Evolutionary conservation across 2,797 vertebrate species (phyloP).

Genomic region (Peromyscus eremicus): DNA sequence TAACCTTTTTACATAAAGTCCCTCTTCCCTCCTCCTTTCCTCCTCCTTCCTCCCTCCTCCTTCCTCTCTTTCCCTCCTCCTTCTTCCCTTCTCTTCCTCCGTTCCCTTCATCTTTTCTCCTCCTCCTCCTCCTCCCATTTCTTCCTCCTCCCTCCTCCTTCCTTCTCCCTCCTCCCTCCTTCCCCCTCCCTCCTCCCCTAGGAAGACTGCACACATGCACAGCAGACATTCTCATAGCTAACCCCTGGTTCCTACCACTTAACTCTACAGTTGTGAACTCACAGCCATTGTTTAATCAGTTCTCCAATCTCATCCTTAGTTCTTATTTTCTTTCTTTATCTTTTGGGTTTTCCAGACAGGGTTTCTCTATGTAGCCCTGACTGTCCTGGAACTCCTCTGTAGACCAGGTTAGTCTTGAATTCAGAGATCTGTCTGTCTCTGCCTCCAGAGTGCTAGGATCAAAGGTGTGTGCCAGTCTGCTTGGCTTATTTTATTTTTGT

Average conservation of each 20-base stretch:
- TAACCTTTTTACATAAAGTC: conserved; percentile 8
- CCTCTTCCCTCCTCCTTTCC: not conserved
- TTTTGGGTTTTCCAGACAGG: not conserved
- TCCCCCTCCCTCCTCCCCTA: not conserved
- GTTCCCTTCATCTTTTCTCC: not conserved
- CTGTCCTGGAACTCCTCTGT: not conserved
- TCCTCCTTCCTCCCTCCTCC: too few species aligned
- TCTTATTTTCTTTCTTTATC: not conserved
- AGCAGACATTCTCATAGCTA: conserved; percentile 7
- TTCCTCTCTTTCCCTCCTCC: not conserved
- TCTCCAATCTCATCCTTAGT: not conserved
- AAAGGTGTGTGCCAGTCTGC: not conserved
- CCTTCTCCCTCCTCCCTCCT: too few species aligned
- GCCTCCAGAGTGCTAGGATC: not conserved
- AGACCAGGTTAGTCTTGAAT: not conserved
- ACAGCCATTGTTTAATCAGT: not conserved
- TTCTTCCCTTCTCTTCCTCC: too few species aligned
- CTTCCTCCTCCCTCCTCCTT: accelerated
- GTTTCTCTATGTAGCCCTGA: not conserved
- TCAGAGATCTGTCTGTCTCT: not conserved
- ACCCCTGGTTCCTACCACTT: not conserved
- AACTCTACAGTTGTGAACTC: not conserved
- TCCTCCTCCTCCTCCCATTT: not conserved
- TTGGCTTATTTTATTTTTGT: not conserved
- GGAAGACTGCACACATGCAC: conserved; percentile 34